A percentile compares a stretch with the other conserved stretches of the same genome.
Conservation (phyloP, 1,140 invertebrate species). For the Battus philenor region DNA sequence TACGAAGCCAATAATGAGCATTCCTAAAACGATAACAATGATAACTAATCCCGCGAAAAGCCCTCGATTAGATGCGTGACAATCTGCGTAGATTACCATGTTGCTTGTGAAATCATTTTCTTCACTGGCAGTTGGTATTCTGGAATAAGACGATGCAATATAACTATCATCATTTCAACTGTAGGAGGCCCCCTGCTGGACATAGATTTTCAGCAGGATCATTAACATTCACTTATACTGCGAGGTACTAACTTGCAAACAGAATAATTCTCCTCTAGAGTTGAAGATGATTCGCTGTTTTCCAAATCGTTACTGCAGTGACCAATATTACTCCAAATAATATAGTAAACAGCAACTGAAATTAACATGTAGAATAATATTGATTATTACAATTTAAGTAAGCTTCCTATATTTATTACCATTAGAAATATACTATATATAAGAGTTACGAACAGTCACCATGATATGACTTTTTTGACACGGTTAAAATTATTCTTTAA, state of each 20-base stretch:
- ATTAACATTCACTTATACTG: no score
- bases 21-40: constrained; percentile 79
- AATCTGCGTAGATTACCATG: constrained; percentile 82
- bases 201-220: no score
- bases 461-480: no score
- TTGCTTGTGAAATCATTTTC: constrained; percentile 77
- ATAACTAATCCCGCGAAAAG: constrained; percentile 82
- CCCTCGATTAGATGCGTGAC: constrained; percentile 83
- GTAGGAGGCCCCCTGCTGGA: no score
- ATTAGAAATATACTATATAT: no score
- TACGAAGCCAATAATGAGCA: constrained; percentile 83
- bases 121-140: constrained; percentile 62
- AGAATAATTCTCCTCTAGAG: constrained; percentile 42
- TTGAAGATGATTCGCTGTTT: constrained; percentile 36
- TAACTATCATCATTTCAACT: no score
- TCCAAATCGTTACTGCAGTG: constrained; percentile 64
- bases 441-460: no score
- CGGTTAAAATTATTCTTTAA: no score
- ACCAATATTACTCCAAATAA: constrained; percentile 84
- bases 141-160: no score
- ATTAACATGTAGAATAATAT: constrained; percentile 14
- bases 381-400: no score
- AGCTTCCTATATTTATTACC: no score
- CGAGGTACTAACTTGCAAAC: constrained; percentile 50
- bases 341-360: constrained; percentile 82